These are phyloP conservation scores for Lutra lutra DNA, from an alignment of 2,797 vertebrate genomes.

Conservation along the genomic window DNA sequence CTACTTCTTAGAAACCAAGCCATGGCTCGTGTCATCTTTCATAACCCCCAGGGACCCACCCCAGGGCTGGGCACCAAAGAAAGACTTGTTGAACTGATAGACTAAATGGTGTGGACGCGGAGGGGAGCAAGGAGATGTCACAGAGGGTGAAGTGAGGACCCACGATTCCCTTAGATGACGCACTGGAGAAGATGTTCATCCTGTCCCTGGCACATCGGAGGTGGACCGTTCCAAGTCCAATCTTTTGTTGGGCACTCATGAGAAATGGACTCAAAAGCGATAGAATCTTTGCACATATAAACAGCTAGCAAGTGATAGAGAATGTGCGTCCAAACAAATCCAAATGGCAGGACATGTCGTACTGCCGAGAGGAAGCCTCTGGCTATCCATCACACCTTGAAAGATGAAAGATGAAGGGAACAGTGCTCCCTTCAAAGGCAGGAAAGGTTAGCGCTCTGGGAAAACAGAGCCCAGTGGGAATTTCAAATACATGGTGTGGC, in stretches of 20 bases:
- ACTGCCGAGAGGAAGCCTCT: constrained; percentile 76
- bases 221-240: constrained; percentile 40
- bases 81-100: background rate
- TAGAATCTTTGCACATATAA: constrained; percentile 82
- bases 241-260: constrained; percentile 72
- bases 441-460: constrained; percentile 55
- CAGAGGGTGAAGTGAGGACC: background rate
- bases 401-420: constrained; percentile 13
- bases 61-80: background rate
- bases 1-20: background rate
- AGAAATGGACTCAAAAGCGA: constrained; percentile 76
- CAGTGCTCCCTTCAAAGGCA: constrained; percentile 50
- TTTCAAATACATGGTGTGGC: background rate
- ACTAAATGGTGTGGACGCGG: background rate
- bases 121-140: background rate
- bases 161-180: background rate
- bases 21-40: background rate
- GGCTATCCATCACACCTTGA: constrained; percentile 82
- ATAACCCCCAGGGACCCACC: background rate
- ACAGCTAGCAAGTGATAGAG: constrained; percentile 76
- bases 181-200: background rate
- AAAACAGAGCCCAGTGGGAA: constrained; percentile 33
- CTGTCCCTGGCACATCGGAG: constrained; percentile 82
- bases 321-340: constrained; percentile 82
- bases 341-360: constrained; percentile 76